These are phyloP conservation scores for Dicyrtomina minuta DNA, from an alignment of 2,888 invertebrate genomes.

Conservation along the genomic window DNA sequence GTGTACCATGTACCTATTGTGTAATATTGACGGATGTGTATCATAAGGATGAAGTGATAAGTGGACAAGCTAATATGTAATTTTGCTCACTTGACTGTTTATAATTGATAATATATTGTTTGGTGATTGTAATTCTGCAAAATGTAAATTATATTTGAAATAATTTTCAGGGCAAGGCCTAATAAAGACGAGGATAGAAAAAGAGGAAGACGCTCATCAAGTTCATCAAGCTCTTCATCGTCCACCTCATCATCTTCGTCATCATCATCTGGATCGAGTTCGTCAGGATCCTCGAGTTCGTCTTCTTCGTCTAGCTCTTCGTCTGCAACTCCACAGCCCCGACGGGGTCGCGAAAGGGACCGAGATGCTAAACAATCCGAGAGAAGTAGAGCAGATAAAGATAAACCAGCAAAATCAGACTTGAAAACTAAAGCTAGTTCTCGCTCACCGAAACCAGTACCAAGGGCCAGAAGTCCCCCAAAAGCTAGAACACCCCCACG, in stretches of 20 bases:
- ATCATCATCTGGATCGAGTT: slow-evolving; percentile 47
- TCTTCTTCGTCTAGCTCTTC: slow-evolving; percentile 51
- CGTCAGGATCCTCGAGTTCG: slow-evolving; percentile 41
- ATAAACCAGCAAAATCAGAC: slow-evolving; percentile 36
- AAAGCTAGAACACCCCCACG: slow-evolving; percentile 33
- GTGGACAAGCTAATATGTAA: no score
- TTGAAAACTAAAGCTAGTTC: slow-evolving; percentile 39
- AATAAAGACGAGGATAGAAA: slow-evolving; percentile 48
- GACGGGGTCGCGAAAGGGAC: slow-evolving; percentile 42
- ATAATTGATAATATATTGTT: no score
- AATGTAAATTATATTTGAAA: no score
- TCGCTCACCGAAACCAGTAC: slow-evolving; percentile 32
- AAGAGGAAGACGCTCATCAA: slow-evolving; percentile 42
- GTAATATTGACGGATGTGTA: no score
- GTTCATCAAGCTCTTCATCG: slow-evolving; percentile 48
- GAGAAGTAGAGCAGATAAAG: slow-evolving; percentile 32
- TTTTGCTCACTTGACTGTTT: no score
- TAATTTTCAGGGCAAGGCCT: slow-evolving; percentile 45
- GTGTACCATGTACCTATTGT: no score
- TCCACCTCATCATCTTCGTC: slow-evolving; percentile 49
- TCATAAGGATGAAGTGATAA: no score
- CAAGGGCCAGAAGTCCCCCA: slow-evolving; percentile 18
- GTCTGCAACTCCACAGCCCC: slow-evolving; percentile 48
- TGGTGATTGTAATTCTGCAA: no score
- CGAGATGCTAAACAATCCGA: slow-evolving; percentile 39